These are phyloP conservation scores for Leucania comma DNA, from an alignment of 2,888 invertebrate species.

Conservation along the genomic window DNA sequence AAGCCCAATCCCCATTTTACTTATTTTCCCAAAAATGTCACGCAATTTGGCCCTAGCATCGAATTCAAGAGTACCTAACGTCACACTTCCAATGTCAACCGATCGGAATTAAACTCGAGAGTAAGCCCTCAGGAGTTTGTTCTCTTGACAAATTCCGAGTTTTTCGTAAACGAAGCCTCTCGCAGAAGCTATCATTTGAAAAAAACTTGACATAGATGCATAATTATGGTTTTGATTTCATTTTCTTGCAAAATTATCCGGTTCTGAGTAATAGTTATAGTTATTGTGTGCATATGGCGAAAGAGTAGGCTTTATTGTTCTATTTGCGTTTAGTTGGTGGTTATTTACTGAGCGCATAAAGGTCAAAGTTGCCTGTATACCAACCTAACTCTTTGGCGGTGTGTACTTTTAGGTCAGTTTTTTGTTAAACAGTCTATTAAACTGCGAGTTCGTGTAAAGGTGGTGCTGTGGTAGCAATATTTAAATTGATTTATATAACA, in stretches of 20 bases:
- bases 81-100: no score
- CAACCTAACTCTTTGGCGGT: neutral
- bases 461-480: slow-evolving; percentile 46
- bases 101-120: no score
- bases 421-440: neutral
- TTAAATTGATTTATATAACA: slow-evolving; percentile 1
- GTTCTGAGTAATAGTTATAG: no score
- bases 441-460: neutral
- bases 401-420: slow-evolving; percentile 2
- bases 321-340: neutral
- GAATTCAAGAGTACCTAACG: no score
- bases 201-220: neutral
- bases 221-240: neutral
- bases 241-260: neutral
- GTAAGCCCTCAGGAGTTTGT: neutral
- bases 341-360: neutral
- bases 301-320: neutral
- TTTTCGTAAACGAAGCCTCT: neutral
- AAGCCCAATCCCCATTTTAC: no score
- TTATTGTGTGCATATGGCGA: slow-evolving; percentile 4
- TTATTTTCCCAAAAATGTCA: no score
- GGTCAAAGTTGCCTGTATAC: neutral
- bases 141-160: neutral
- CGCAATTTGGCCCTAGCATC: no score
- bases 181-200: neutral